A percentile compares a stretch with the other conserved stretches of the same genome.
Conservation (phyloP, 2,113 vertebrate species). For the Xenopus borealis region DNA sequence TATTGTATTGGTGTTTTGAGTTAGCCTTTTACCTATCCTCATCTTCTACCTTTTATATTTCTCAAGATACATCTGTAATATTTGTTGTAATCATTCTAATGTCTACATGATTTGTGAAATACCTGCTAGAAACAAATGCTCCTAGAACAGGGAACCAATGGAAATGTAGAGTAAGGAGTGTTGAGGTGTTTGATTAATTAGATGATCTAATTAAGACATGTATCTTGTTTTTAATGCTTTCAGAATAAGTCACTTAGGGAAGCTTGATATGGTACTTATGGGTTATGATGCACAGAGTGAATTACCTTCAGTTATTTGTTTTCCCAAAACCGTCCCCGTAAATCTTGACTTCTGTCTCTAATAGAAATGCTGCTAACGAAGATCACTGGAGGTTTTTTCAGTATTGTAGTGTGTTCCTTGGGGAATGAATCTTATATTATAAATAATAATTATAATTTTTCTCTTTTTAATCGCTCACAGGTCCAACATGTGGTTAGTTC, state of each 20-base stretch:
- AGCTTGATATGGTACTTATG: neutral
- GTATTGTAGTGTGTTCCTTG: no score
- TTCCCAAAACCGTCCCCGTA: neutral
- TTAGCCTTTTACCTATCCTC: no score
- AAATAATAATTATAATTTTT: no score
- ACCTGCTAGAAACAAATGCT: neutral
- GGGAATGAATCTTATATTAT: no score
- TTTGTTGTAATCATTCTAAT: neutral
- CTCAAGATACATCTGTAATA: neutral
- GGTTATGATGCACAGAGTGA: neutral
- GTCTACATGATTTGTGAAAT: neutral
- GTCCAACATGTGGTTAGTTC: neutral
- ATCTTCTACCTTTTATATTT: no score
- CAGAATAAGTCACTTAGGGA: neutral
- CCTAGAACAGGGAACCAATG: neutral
- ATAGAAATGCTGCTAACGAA: neutral
- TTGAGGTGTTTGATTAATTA: neutral
- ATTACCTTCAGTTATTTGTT: neutral
- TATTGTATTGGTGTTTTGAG: no score
- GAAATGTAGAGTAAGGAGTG: neutral
- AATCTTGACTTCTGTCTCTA: no score
- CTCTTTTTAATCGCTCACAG: neutral
- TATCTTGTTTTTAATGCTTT: neutral
- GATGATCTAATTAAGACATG: no score
- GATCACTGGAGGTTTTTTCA: neutral